These are phyloP conservation scores for Hypomecis atomaria DNA, from an alignment of 2,888 invertebrate species.

Conservation along the genomic window DNA sequence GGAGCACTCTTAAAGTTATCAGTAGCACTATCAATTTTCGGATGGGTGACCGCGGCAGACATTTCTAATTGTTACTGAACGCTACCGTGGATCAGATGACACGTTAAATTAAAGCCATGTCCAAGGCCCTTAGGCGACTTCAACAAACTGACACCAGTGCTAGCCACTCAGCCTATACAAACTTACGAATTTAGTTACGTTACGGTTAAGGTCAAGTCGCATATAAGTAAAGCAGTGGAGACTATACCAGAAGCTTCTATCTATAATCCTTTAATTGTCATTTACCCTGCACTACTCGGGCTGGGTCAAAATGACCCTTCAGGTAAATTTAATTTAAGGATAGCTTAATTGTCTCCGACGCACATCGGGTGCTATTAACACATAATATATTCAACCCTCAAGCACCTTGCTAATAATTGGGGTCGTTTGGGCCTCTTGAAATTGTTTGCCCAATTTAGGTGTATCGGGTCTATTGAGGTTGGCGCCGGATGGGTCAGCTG, in stretches of 20 bases:
- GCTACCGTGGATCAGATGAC: too few species aligned
- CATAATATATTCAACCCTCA: slow-evolving; percentile 80
- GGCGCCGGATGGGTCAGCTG: slow-evolving; percentile 60
- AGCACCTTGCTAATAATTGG: slow-evolving; percentile 82
- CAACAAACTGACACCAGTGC: too few species aligned
- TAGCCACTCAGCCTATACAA: too few species aligned
- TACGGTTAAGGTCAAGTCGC: too few species aligned
- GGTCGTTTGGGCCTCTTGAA: slow-evolving; percentile 67
- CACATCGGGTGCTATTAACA: slow-evolving; percentile 77
- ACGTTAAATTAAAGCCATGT: too few species aligned
- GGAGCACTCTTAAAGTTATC: too few species aligned
- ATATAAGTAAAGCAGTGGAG: too few species aligned
- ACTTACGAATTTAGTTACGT: too few species aligned
- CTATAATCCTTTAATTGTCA: background rate
- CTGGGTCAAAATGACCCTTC: slow-evolving; percentile 59
- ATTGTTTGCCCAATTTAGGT: slow-evolving; percentile 71
- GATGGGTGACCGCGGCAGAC: too few species aligned
- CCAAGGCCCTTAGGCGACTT: too few species aligned
- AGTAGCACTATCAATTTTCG: too few species aligned
- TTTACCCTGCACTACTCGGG: slow-evolving; percentile 36
- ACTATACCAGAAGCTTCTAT: background rate
- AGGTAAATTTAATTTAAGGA: slow-evolving; percentile 81
- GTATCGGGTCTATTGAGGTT: slow-evolving; percentile 64
- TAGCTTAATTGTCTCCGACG: slow-evolving; percentile 72
- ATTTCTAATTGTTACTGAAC: too few species aligned